Conservation (phyloP, 2,888 invertebrate genomes). For the Julus scandinavius region DNA sequence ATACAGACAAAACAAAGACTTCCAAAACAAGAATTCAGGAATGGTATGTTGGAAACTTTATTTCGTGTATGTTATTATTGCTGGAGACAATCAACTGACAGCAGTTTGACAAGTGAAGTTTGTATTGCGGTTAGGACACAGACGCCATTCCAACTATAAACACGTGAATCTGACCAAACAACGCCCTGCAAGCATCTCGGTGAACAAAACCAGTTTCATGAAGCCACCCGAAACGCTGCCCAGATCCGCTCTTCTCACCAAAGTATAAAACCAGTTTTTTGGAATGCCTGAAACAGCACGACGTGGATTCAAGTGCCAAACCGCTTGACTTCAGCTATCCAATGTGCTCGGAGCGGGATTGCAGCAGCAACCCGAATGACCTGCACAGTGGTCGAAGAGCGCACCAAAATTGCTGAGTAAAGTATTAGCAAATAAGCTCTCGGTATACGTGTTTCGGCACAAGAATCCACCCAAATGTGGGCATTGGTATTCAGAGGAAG, state of each 20-base stretch:
- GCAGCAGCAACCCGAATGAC: background rate
- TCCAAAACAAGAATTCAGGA: no score
- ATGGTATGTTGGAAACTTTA: no score
- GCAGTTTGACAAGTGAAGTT: background rate
- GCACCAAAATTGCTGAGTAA: constrained; percentile 9
- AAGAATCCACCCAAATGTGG: constrained; percentile 43
- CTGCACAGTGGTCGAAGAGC: background rate
- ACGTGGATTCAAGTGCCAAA: background rate
- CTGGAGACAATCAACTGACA: no score
- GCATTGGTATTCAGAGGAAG: constrained; percentile 43
- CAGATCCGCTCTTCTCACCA: background rate
- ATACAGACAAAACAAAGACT: no score
- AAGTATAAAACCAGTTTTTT: background rate
- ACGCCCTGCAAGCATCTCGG: background rate
- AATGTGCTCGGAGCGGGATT: background rate
- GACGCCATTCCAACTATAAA: background rate
- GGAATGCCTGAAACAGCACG: background rate
- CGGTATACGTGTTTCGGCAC: constrained; percentile 16
- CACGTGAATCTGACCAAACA: background rate
- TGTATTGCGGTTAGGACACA: background rate
- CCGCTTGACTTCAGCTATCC: background rate
- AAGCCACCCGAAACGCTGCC: background rate
- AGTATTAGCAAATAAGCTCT: constrained; percentile 38
- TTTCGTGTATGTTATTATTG: no score
- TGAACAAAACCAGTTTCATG: background rate